A percentile compares a stretch with the other conserved stretches of the same genome.
Conservation (phyloP, 2,113 vertebrate genomes). For the Tragelaphus buxtoni region DNA sequence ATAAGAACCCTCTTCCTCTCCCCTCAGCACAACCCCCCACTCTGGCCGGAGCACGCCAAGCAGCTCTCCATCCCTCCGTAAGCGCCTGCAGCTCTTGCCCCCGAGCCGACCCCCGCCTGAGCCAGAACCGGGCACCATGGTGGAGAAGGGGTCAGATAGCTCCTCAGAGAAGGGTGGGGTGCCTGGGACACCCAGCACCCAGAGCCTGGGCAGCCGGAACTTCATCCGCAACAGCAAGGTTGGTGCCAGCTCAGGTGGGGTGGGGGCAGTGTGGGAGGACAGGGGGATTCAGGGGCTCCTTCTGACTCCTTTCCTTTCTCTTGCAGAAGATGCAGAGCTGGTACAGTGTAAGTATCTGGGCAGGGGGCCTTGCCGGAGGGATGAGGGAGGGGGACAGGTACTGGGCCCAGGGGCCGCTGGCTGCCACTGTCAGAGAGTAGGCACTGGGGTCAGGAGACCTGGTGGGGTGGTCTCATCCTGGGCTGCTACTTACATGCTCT, state of each 20-base stretch:
- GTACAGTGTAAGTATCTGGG: conserved; percentile 90
- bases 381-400: background rate
- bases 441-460: background rate
- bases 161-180: conserved; percentile 80
- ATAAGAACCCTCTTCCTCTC: background rate
- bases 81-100: conserved; percentile 84
- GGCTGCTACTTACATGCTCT: background rate
- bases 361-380: background rate
- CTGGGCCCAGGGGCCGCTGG: background rate
- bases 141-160: conserved; percentile 76
- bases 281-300: fast-evolving
- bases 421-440: background rate
- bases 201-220: conserved; percentile 85
- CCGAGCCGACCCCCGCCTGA: conserved; percentile 73
- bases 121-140: conserved; percentile 73
- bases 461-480: fast-evolving
- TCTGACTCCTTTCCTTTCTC: conserved; percentile 45
- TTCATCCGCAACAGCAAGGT: conserved; percentile 93
- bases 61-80: conserved; percentile 89
- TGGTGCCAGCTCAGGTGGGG: background rate
- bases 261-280: fast-evolving
- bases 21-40: conserved; percentile 87
- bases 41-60: conserved; percentile 91
- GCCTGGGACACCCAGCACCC: conserved; percentile 81
- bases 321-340: conserved; percentile 96